A percentile compares a stretch with the other conserved stretches of the same genome.
Conservation (phyloP, 2,888 invertebrate species). For the Drosophila quasianomalipes region DNA sequence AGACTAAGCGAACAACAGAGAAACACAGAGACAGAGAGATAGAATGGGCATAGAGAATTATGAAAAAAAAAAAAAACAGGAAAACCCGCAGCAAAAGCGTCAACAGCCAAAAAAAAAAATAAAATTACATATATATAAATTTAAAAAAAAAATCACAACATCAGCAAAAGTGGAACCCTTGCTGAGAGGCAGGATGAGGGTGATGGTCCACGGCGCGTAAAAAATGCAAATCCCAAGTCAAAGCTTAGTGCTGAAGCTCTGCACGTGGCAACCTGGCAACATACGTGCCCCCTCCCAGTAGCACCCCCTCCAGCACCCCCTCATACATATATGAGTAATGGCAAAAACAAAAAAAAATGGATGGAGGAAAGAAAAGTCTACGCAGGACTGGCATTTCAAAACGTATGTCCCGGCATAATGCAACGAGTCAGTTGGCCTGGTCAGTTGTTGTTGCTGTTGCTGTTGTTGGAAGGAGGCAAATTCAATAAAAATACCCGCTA, state of each 20-base stretch:
- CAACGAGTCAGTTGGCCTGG: slow-evolving; percentile 68
- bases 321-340: slow-evolving; percentile 66
- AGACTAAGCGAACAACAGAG: neutral
- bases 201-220: slow-evolving; percentile 67
- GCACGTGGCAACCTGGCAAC: slow-evolving; percentile 79
- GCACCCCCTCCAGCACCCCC: neutral
- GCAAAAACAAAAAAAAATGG: slow-evolving; percentile 15
- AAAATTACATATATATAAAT: neutral
- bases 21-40: neutral
- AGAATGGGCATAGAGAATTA: slow-evolving; percentile 40
- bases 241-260: slow-evolving; percentile 77
- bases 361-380: slow-evolving; percentile 34
- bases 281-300: slow-evolving; percentile 29
- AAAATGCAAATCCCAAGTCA: slow-evolving; percentile 84
- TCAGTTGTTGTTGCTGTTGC: slow-evolving; percentile 26
- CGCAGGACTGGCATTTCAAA: slow-evolving; percentile 79
- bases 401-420: slow-evolving; percentile 80
- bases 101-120: slow-evolving; percentile 57
- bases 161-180: slow-evolving; percentile 75
- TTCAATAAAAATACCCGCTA: slow-evolving; percentile 55
- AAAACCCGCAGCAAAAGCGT: slow-evolving; percentile 78
- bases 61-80: slow-evolving; percentile 48
- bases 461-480: slow-evolving; percentile 41
- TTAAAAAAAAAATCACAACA: slow-evolving; percentile 67
- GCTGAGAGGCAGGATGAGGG: slow-evolving; percentile 8